Evolutionary conservation across 1,140 invertebrate species (phyloP), one percentile per base, ranked within the genome.

Genomic region (Copidosoma floridanum): DNA sequence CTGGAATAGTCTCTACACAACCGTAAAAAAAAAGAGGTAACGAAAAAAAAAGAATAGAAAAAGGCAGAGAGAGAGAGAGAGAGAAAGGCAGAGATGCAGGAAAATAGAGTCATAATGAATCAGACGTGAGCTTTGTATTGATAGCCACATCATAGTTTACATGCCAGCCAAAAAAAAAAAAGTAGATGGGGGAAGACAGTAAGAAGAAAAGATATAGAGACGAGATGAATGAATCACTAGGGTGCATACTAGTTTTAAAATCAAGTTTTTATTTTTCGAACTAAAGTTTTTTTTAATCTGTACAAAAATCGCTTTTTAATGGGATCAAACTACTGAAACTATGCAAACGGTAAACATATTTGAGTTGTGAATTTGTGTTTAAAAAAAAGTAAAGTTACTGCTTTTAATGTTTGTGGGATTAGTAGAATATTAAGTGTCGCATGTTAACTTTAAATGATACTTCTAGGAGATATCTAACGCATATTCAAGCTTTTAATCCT

Each of bases 201-300:
- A 24, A 18, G 24, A 10, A 54, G 38, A 41, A 26, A 18, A 54
- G 20, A 18, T 41, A 29, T 50, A n/a, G n/a, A n/a, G n/a, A n/a
- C n/a, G n/a, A n/a, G n/a, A n/a, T n/a, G n/a, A 24, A 73, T 70
- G 71, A 79, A 66, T 76, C 65, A 71, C 75, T 79, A 80, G 65
- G 71, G 77, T 79, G 78, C 78, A 80, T 65, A 63, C 76, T 79
- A 79, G 51, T 70, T 71, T 74, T 71, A 63, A 61, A 61, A 24
- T 27, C 23, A 35, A 23, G 23, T 41, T n/a, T 48, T 32, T 18
- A 32, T 18, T 18, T 32, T 29, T 10, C 21, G 21, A 32, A 32
- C 14, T 32, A 27, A 5, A 46, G 26, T 24, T 23, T 46, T 24
- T 11, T n/a, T n/a, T n/a, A n/a, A n/a, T n/a, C n/a, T n/a, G n/a